Evolutionary conservation across 1,140 invertebrate genomes (phyloP).

Genomic region (Drosophila bifasciata): DNA sequence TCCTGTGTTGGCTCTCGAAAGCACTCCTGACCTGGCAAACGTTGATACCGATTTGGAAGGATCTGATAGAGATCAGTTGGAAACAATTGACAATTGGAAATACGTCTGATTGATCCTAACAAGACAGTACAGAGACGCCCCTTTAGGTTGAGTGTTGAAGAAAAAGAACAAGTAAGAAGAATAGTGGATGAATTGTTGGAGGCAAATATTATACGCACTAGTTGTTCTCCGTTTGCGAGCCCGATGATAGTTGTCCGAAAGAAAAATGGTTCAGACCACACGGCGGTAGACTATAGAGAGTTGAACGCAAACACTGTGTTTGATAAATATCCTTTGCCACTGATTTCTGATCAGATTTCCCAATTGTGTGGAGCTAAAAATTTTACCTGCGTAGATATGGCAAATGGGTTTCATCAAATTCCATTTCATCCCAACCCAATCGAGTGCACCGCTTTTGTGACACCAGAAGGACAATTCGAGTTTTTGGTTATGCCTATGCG

Average conservation of each 20-base stretch:
- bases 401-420: constrained; percentile 9
- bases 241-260: constrained; percentile 13
- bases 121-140: constrained; percentile 9
- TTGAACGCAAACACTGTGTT: constrained; percentile 9
- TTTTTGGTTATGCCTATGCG: constrained; percentile 1
- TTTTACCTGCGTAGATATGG: constrained; percentile 14
- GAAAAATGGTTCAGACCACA: constrained; percentile 6
- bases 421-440: constrained; percentile 1
- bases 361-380: background rate
- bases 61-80: no score
- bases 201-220: constrained; percentile 12
- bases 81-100: background rate
- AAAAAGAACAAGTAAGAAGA: constrained; percentile 1
- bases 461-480: constrained; percentile 6
- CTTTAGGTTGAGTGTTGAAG: constrained; percentile 7
- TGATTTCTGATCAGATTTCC: constrained; percentile 3
- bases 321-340: constrained; percentile 13
- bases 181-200: constrained; percentile 5
- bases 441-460: constrained; percentile 8
- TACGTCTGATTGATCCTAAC: constrained; percentile 10
- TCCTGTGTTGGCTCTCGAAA: background rate
- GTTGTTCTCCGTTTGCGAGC: background rate
- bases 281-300: constrained; percentile 1
- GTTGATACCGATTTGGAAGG: background rate
- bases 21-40: background rate